Percentiles rank a stretch among this genome's conserved stretches.
Evolutionary conservation across 2,113 vertebrate genomes (phyloP).

Genomic region (Taurulus bubalis): DNA sequence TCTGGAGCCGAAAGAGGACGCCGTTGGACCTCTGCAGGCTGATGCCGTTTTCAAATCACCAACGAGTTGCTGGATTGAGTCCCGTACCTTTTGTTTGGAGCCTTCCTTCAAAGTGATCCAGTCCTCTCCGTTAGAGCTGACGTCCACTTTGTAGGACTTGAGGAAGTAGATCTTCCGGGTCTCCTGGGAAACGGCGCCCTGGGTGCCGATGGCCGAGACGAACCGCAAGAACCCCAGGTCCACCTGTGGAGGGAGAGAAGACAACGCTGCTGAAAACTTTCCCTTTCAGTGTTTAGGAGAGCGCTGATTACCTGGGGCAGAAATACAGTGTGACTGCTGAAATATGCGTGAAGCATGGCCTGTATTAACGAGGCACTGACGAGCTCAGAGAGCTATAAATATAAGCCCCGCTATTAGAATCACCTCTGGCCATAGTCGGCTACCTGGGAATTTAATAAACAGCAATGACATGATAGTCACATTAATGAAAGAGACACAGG

Average conservation of each 20-base stretch:
- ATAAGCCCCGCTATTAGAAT: constrained; percentile 37
- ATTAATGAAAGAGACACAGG: constrained; percentile 78
- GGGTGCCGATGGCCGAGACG: constrained; percentile 93
- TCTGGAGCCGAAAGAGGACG: background rate
- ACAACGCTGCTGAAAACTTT: background rate
- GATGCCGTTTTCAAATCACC: background rate
- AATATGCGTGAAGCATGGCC: constrained; percentile 20
- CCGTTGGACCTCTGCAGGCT: background rate
- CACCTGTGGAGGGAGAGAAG: constrained; percentile 83
- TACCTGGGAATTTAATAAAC: constrained; percentile 79
- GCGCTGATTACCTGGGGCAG: constrained; percentile 3
- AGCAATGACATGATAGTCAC: constrained; percentile 70
- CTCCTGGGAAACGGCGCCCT: constrained; percentile 97
- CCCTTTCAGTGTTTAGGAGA: background rate
- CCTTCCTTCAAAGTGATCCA: constrained; percentile 98
- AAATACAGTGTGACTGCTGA: background rate
- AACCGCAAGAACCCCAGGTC: constrained; percentile 94
- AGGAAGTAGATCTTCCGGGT: constrained; percentile 91
- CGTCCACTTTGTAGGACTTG: constrained; percentile 93
- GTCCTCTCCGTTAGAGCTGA: constrained; percentile 97
- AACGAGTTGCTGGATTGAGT: background rate
- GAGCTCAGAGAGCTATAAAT: constrained; percentile 53
- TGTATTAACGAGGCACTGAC: constrained; percentile 57
- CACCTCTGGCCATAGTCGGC: constrained; percentile 59
- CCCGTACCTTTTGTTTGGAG: constrained; percentile 90